phyloP scores from a whole-genome alignment of 2,797 vertebrate genomes.

The Buphagus erythrorhynchus region DNA sequence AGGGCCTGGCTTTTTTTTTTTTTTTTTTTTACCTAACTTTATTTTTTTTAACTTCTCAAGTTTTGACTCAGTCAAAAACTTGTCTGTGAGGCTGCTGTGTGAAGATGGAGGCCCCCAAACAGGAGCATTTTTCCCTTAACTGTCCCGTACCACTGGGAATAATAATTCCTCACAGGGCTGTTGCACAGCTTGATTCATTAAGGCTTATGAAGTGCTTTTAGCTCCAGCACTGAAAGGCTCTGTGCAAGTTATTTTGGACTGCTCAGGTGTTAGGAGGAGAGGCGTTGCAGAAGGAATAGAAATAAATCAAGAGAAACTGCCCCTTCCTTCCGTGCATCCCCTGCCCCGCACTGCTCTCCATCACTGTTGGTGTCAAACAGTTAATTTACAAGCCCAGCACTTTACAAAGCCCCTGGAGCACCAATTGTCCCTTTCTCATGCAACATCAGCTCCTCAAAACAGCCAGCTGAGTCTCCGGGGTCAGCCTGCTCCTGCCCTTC shows the following conservation, averaged over 20 bases:
- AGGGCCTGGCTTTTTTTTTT: not conserved
- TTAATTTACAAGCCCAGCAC: constrained; percentile 69
- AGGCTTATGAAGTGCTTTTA: constrained; percentile 60
- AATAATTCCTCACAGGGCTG: constrained; percentile 10
- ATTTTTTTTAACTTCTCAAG: not conserved
- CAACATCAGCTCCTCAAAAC: constrained; percentile 30
- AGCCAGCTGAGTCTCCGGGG: constrained; percentile 14
- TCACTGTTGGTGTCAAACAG: constrained; percentile 65
- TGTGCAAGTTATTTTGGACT: constrained; percentile 42
- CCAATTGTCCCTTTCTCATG: constrained; percentile 48
- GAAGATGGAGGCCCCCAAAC: not conserved
- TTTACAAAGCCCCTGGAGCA: constrained; percentile 51
- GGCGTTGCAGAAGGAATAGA: constrained; percentile 21
- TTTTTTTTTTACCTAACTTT: not conserved
- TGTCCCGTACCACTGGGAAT: not conserved
- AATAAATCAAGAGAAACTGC: constrained; percentile 64
- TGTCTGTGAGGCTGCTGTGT: not conserved
- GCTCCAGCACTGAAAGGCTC: constrained; percentile 20
- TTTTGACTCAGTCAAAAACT: not conserved
- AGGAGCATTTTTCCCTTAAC: not conserved
- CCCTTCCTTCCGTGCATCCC: constrained; percentile 14
- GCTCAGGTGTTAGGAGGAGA: constrained; percentile 57
- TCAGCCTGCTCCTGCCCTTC: constrained; percentile 14
- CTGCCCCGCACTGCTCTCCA: constrained; percentile 17
- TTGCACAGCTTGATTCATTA: constrained; percentile 67